phyloP scores from a whole-genome alignment of 2,113 vertebrate species.

The Peromyscus maniculatus region DNA sequence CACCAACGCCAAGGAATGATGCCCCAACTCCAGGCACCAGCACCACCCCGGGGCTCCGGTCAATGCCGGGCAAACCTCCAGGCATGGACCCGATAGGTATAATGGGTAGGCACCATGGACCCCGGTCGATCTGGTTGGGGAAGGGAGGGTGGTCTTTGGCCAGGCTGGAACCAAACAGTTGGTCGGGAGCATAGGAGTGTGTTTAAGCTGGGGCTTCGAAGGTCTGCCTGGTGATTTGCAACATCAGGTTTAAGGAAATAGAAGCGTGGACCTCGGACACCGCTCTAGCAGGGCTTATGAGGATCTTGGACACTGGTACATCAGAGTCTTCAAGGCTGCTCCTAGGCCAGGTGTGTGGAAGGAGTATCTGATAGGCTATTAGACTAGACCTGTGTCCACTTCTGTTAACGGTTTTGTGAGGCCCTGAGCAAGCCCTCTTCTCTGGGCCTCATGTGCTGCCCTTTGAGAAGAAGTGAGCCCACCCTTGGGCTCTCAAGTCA shows the following conservation, averaged over 20 bases:
- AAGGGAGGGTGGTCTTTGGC: background rate
- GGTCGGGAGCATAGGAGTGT: background rate
- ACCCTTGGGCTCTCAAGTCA: background rate
- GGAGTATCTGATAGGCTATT: background rate
- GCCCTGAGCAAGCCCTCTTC: background rate
- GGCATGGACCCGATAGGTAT: slow-evolving; percentile 94
- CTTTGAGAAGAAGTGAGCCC: background rate
- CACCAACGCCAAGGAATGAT: slow-evolving; percentile 95
- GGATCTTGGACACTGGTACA: background rate
- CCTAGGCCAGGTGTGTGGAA: rapidly evolving
- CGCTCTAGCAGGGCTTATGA: background rate
- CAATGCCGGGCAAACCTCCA: slow-evolving; percentile 94
- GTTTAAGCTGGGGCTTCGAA: too few relatives aligned
- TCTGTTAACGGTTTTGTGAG: background rate
- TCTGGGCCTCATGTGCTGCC: background rate
- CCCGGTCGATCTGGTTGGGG: background rate
- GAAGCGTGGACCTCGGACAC: background rate
- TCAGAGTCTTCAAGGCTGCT: background rate
- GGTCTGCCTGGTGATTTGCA: background rate
- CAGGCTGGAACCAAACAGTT: rapidly evolving
- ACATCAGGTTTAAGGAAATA: background rate
- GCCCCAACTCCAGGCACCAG: slow-evolving; percentile 97
- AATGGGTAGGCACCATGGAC: slow-evolving; percentile 74
- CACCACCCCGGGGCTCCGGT: slow-evolving; percentile 95
- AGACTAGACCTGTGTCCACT: background rate